A percentile compares a stretch with the other conserved stretches of the same genome.
Conservation (phyloP, 1,140 invertebrate genomes). For the Drosophila ananassae region DNA sequence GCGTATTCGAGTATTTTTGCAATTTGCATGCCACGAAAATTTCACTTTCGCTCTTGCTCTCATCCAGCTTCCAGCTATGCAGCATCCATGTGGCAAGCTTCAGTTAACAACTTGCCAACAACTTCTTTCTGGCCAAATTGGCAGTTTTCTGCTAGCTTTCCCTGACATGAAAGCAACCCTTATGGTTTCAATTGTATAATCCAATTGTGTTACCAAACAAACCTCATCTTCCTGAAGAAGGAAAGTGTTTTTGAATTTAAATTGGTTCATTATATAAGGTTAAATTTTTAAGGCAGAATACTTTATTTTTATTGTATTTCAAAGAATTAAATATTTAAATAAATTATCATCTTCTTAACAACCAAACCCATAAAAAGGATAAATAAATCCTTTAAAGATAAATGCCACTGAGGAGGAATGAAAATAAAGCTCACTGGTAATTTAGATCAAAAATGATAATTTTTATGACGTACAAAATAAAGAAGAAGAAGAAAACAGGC, state of each 20-base stretch:
- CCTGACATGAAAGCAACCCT: conserved; percentile 31
- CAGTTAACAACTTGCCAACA: conserved; percentile 14
- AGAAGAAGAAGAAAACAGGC: conserved; percentile 1
- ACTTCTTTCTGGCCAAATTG: conserved; percentile 26
- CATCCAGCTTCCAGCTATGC: conserved; percentile 7
- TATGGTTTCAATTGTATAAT: conserved; percentile 27
- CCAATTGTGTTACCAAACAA: conserved; percentile 30
- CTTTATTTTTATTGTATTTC: no score
- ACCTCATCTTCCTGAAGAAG: background rate
- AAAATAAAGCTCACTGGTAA: conserved; percentile 36
- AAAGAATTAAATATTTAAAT: no score
- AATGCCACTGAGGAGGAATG: conserved; percentile 2
- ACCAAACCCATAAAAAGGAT: background rate
- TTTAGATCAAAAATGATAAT: conserved; percentile 62
- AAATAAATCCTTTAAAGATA: conserved; percentile 10
- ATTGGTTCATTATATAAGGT: background rate
- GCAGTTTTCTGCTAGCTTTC: conserved; percentile 33
- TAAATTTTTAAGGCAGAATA: background rate
- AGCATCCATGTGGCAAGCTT: background rate
- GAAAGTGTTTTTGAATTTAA: background rate
- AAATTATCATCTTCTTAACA: no score
- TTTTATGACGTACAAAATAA: conserved; percentile 43
- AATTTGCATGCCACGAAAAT: conserved; percentile 42
- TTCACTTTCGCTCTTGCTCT: conserved; percentile 42
- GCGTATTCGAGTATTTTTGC: conserved; percentile 24